Conservation (phyloP, 1,140 invertebrate genomes). For the Neodiprion pinetum region DNA sequence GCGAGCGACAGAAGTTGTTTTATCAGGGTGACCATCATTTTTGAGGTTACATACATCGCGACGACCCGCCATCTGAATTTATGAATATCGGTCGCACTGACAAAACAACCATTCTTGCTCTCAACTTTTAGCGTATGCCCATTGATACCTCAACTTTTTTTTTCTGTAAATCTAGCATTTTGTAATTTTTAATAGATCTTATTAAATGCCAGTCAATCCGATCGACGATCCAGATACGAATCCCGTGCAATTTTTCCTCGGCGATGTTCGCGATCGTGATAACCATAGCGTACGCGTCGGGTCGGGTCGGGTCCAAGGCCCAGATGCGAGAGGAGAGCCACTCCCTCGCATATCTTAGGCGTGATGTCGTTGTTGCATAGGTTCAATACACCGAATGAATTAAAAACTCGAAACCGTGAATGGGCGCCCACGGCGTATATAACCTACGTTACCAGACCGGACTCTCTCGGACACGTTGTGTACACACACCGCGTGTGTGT, state of each 20-base stretch:
- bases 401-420: slow-evolving; percentile 35
- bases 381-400: slow-evolving; percentile 38
- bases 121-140: too few species aligned
- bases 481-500: slow-evolving; percentile 10
- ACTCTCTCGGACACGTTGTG: slow-evolving; percentile 13
- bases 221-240: not conserved
- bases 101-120: too few species aligned
- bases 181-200: too few species aligned
- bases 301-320: not conserved
- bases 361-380: slow-evolving; percentile 54
- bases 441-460: too few species aligned
- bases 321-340: slow-evolving; percentile 31
- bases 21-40: too few species aligned
- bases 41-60: too few species aligned
- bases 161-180: too few species aligned
- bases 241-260: not conserved
- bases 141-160: too few species aligned
- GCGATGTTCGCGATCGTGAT: not conserved
- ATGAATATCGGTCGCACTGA: too few species aligned
- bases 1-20: too few species aligned
- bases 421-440: slow-evolving; percentile 18
- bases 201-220: too few species aligned
- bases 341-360: slow-evolving; percentile 59
- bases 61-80: too few species aligned
- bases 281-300: not conserved